Percentiles rank a stretch among this genome's conserved stretches.
Evolutionary conservation across 2,888 invertebrate species (phyloP).

Genomic region (Harmothoe impar): DNA sequence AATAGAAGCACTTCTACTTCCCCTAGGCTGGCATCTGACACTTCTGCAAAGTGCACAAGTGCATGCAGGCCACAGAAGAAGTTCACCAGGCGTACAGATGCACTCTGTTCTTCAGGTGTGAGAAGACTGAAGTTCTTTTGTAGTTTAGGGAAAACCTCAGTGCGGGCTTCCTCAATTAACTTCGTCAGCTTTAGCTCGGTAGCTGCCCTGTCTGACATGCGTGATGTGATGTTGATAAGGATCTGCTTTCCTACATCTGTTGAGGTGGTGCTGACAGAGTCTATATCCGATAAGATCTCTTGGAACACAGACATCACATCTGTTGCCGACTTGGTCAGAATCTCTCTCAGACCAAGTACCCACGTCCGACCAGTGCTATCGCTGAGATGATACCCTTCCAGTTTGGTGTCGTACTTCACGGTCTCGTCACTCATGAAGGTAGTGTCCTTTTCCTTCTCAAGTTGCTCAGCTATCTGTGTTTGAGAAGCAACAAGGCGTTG

Average conservation of each 20-base stretch:
- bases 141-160: no score
- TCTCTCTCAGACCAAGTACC: not conserved
- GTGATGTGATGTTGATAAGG: not conserved
- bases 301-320: slow-evolving; percentile 24
- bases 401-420: no score
- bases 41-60: slow-evolving; percentile 27
- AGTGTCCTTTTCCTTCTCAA: no score
- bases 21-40: not conserved
- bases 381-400: no score
- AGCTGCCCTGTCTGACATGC: slow-evolving; percentile 30
- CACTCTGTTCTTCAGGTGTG: not conserved
- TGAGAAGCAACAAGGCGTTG: no score
- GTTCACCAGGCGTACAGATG: not conserved
- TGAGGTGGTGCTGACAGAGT: not conserved
- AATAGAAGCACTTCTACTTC: no score
- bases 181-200: not conserved
- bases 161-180: not conserved
- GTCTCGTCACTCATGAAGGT: no score
- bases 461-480: no score
- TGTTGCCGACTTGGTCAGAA: not conserved
- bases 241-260: not conserved
- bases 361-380: not conserved
- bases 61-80: not conserved
- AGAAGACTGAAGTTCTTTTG: no score
- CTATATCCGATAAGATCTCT: not conserved